Evolutionary conservation across 1,140 invertebrate species (phyloP), one percentile per base, ranked within the genome.

Genomic region (Drosophila chauvacae): DNA sequence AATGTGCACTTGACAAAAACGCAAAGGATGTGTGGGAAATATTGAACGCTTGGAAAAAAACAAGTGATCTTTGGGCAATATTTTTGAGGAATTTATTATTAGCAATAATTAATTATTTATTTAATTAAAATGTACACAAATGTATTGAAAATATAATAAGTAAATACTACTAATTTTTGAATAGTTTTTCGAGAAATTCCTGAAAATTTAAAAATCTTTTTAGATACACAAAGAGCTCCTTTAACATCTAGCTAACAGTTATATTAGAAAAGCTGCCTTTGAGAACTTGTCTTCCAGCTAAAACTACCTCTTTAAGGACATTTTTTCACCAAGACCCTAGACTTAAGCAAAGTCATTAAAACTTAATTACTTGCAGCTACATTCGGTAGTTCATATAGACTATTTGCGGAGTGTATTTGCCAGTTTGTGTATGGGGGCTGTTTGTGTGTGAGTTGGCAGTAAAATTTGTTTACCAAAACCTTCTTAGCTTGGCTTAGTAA

Each of bases 401-500:
- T 47, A 35, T 42, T 37, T 58, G 13, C 44, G 4, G 23, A 61
- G 44, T 82, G 44, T 56, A 14, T 51, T 20, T 61, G 41, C 44
- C n/a, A 66, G 44, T 65, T 50, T 70, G 64, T 70, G 61, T 75
- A 45, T 63, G 56, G 62, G 64, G 57, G 64, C 57, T 53, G 51
- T 44, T 55, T 80, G 44, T 45, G 73, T 79, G 66, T 68, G 33
- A 78, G 73, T 81, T 78, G 75, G 76, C 76, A 78, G 76, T 79
- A 78, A 78, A 79, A 78, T 88, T 81, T 88, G 85, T 88, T 90
- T 88, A 90, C 85, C 77, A 84, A 88, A 88, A 88, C 84, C 84
- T 88, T 90, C 84, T 88, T 88, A 88, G 84, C 85, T 88, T 88
- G 85, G 84, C 84, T 88, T 88, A 84, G 84, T 88, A 90, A 86